Evolutionary conservation across 2,113 vertebrate species (phyloP).

Genomic region (Rhombomys opimus): DNA sequence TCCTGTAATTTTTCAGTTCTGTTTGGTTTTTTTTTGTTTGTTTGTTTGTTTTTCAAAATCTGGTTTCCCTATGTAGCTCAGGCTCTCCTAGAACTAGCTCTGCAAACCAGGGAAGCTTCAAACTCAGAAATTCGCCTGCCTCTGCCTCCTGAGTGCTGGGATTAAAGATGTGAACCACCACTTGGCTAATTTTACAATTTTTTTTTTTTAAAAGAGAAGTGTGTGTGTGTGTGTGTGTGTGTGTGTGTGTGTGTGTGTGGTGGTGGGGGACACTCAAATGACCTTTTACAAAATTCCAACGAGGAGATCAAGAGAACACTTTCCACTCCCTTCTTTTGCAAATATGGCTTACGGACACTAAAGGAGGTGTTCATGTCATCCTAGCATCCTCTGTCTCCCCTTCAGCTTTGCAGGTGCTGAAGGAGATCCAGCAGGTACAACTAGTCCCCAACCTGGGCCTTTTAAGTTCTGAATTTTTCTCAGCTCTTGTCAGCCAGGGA

Average conservation of each 20-base stretch:
- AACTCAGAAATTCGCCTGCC: no score
- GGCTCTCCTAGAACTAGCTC: no score
- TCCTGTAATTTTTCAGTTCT: not conserved
- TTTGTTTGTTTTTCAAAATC: not conserved
- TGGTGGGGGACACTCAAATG: not conserved
- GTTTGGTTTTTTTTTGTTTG: not conserved
- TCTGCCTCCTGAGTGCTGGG: not conserved
- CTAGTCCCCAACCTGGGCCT: constrained; percentile 26
- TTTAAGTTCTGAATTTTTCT: constrained; percentile 28
- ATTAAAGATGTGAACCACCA: no score
- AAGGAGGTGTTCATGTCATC: not conserved
- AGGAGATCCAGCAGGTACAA: constrained; percentile 10
- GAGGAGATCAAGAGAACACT: not conserved
- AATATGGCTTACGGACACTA: not conserved
- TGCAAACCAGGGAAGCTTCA: no score
- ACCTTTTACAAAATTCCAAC: not conserved
- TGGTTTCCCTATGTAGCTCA: no score
- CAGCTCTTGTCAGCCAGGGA: constrained; percentile 16
- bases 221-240: no score
- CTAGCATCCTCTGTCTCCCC: not conserved
- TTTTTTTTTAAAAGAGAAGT: no score
- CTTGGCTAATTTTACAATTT: no score
- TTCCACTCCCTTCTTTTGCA: constrained; percentile 27
- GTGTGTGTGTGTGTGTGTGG: no score
- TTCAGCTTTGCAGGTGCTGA: not conserved